These are phyloP conservation scores for Agraylea sexmaculata DNA, from an alignment of 1,140 invertebrate genomes.

Conservation along the genomic window DNA sequence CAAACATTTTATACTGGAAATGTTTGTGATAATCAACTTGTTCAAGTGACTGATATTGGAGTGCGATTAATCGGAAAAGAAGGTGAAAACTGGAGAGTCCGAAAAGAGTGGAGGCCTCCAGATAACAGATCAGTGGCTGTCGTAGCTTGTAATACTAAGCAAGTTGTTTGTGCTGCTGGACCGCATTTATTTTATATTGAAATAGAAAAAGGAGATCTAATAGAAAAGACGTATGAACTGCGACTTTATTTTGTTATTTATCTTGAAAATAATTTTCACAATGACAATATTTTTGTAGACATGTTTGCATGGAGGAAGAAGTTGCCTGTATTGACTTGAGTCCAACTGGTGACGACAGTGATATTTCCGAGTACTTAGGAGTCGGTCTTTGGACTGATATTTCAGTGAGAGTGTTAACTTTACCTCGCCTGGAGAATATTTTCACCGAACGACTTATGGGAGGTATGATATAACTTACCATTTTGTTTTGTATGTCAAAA, in stretches of 20 bases:
- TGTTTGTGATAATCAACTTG: conserved; percentile 69
- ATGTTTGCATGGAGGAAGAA: conserved; percentile 74
- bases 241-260: conserved; percentile 4
- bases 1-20: conserved; percentile 92
- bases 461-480: conserved; percentile 36
- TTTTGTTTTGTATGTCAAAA: background rate
- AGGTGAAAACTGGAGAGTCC: conserved; percentile 56
- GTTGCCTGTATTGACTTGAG: conserved; percentile 94
- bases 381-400: conserved; percentile 98
- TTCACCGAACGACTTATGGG: conserved; percentile 81
- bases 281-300: conserved; percentile 26
- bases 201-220: conserved; percentile 55
- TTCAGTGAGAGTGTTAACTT: conserved; percentile 69
- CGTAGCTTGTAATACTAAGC: conserved; percentile 70
- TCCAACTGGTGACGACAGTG: conserved; percentile 53
- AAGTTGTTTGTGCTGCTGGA: conserved; percentile 82
- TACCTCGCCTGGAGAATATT: conserved; percentile 68
- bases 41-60: conserved; percentile 60
- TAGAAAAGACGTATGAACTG: conserved; percentile 35
- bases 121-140: conserved; percentile 69
- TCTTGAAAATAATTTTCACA: conserved; percentile 5
- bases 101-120: conserved; percentile 69
- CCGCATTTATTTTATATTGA: conserved; percentile 83
- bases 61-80: conserved; percentile 40
- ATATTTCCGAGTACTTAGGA: conserved; percentile 64